Evolutionary conservation across 2,113 vertebrate genomes (phyloP).

Genomic region (Antechinus stuartii): DNA sequence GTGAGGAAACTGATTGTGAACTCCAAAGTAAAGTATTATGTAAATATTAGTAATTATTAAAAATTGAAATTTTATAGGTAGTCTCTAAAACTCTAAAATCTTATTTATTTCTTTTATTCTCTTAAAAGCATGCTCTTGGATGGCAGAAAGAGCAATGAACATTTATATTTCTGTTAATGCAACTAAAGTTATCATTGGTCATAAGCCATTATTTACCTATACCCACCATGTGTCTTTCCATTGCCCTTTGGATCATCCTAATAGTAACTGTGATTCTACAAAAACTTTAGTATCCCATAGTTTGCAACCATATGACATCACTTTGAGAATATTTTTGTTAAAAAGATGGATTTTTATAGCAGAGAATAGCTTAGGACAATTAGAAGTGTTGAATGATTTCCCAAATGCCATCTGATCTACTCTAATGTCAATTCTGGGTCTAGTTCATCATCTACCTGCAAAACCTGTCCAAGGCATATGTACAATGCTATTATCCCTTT

Average conservation of each 20-base stretch:
- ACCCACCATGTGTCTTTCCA: neutral
- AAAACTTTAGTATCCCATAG: neutral
- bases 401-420: neutral
- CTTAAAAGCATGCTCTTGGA: neutral
- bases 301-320: neutral
- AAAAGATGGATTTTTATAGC: neutral
- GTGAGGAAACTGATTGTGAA: neutral
- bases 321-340: neutral
- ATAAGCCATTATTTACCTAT: neutral
- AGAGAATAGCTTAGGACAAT: neutral
- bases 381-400: neutral
- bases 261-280: neutral
- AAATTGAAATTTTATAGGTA: neutral
- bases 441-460: neutral
- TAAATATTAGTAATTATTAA: neutral
- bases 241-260: neutral
- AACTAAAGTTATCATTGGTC: neutral
- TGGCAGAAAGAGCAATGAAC: neutral
- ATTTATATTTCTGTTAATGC: neutral
- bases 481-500: neutral
- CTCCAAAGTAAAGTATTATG: neutral
- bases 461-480: neutral
- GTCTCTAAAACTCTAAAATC: neutral
- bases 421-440: neutral
- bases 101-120: neutral